A percentile compares a stretch with the other conserved stretches of the same genome.
Evolutionary conservation across 2,113 vertebrate genomes (phyloP).

Genomic region (Aythya baeri): DNA sequence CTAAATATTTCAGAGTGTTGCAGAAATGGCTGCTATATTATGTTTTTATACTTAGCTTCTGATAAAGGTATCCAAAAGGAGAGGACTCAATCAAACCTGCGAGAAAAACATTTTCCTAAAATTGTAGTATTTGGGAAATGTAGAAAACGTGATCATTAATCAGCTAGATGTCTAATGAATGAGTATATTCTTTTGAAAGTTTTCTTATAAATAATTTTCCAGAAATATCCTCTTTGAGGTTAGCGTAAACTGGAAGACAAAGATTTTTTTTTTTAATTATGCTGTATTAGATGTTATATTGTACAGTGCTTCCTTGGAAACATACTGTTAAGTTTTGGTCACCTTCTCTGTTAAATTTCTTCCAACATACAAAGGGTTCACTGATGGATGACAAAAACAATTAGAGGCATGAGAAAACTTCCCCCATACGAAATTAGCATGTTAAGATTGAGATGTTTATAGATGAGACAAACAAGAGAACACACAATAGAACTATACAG

Average conservation of each 20-base stretch:
- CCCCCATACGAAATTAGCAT: neutral
- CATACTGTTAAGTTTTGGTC: neutral
- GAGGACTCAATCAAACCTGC: neutral
- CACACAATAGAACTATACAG: neutral
- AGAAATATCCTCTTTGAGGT: neutral
- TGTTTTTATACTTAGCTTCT: neutral
- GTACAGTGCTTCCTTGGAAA: neutral
- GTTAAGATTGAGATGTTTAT: slow-evolving; percentile 40
- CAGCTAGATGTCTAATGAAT: neutral
- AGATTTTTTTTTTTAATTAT: neutral
- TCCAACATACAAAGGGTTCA: neutral
- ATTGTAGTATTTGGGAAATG: neutral
- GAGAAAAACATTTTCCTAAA: neutral
- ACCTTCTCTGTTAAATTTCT: neutral
- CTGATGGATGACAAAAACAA: neutral
- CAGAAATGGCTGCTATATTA: neutral
- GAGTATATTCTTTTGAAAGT: fast-evolving
- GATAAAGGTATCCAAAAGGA: neutral
- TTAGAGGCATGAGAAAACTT: neutral
- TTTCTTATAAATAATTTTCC: neutral
- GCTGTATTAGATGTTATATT: neutral
- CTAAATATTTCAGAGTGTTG: neutral
- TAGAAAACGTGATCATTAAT: neutral
- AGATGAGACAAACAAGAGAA: slow-evolving; percentile 34
- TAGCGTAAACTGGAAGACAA: neutral